Evolutionary conservation across 2,888 invertebrate genomes (phyloP), one percentile per base, ranked within the genome.

Genomic region (Drosophila nr. perissopoda): DNA sequence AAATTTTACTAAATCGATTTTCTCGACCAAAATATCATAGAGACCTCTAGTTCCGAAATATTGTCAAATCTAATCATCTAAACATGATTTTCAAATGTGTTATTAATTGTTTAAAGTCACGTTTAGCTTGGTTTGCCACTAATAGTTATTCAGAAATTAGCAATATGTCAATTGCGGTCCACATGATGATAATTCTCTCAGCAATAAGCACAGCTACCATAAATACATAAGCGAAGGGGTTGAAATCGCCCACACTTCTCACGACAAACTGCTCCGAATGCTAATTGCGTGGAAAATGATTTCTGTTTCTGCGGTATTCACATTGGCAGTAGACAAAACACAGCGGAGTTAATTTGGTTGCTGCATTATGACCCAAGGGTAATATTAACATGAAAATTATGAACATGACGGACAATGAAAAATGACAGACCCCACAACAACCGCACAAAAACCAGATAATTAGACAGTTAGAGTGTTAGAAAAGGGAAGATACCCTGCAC

Each of bases 311-410:
- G 59, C 53, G 73, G 63, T 38, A n/a, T 51, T 64, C 49, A 38
- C 49, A 59, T 62, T 53, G 62, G 58, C 53, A 51, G 58, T 40
- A 13, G 62, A 68, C 72, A 71, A 62, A 82, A 52, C 82, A 73
- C 77, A 81, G 60, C 53, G 66, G 68, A 78, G 81, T 78, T 83
- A 87, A 89, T 89, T 88, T 87, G 79, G 88, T 87, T 83, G 83
- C 82, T 85, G 85, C 84, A 80, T 79, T 87, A 73, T 76, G 87
- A 81, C 89, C 87, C 91, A 80, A 80, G 87, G 90, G 91, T 75
- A 79, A 87, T 80, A 90, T 91, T 89, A 91, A 87, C 91, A 91
- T 91, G 85, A 68, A 88, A 87, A 89, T 91, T 91, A 90, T 89
- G 87, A 80, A 88, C 77, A 78, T 72, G 69, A 71, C 63, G 69